Evolutionary conservation across 2,797 vertebrate species (phyloP).

Genomic region (Crossoptilon crossoptilon): DNA sequence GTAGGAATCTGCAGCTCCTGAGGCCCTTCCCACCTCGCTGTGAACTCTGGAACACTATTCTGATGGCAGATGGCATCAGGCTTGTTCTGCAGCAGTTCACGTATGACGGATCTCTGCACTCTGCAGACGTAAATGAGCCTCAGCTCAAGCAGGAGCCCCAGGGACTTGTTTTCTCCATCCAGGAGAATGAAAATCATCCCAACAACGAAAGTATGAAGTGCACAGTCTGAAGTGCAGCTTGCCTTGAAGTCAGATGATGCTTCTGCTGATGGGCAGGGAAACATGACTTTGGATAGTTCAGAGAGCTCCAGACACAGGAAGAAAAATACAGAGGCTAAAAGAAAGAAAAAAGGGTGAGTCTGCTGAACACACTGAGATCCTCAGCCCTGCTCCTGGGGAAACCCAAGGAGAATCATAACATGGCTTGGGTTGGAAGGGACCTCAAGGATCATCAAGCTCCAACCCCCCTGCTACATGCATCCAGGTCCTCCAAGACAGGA

Average conservation of each 20-base stretch:
- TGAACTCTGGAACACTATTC: background rate
- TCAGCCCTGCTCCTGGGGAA: background rate
- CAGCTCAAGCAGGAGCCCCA: background rate
- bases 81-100: background rate
- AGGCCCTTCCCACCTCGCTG: too few species aligned
- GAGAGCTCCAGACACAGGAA: background rate
- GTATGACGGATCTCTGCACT: rapidly evolving
- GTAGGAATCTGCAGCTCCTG: too few species aligned
- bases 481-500: background rate
- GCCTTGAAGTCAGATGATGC: background rate
- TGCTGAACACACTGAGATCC: background rate
- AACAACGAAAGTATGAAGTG: background rate
- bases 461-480: too few species aligned
- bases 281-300: background rate
- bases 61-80: background rate
- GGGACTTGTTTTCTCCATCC: background rate
- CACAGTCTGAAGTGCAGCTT: rapidly evolving
- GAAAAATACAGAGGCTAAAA: background rate
- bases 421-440: too few species aligned
- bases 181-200: background rate
- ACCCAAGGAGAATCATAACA: background rate
- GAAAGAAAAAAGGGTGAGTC: background rate
- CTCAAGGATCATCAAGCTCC: too few species aligned
- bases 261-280: background rate
- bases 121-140: background rate